These are phyloP conservation scores for Helicoverpa assulta DNA, from an alignment of 2,888 invertebrate species.

Conservation along the genomic window DNA sequence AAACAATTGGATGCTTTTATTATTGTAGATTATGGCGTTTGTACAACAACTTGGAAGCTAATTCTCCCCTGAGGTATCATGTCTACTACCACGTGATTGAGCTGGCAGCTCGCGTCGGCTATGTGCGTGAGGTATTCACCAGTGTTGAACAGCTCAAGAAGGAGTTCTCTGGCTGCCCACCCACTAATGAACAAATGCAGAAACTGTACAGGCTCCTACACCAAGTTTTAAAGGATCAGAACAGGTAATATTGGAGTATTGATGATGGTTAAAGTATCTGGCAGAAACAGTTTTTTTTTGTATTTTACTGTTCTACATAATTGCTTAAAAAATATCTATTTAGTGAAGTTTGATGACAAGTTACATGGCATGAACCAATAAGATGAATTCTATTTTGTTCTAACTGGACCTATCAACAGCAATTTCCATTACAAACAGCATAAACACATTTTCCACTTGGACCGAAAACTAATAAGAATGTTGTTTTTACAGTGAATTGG, in stretches of 20 bases:
- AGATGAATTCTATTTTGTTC: too few species aligned
- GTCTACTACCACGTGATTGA: conserved; percentile 98
- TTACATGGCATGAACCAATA: too few species aligned
- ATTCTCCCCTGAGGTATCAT: conserved; percentile 96
- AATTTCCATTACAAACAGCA: too few species aligned
- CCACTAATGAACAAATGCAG: conserved; percentile 97
- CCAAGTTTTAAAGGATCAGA: conserved; percentile 96
- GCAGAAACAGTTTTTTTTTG: too few species aligned
- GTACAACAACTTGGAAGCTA: conserved; percentile 96
- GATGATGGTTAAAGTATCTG: not conserved
- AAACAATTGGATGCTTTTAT: too few species aligned
- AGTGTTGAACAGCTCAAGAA: conserved; percentile 95
- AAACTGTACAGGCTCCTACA: conserved; percentile 96
- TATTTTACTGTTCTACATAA: too few species aligned
- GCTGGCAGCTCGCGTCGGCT: conserved; percentile 96
- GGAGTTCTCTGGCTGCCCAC: conserved; percentile 94
- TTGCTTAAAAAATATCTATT: too few species aligned
- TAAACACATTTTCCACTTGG: too few species aligned
- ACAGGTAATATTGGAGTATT: conserved; percentile 89
- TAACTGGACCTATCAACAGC: too few species aligned
- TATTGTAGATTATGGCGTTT: conserved; percentile 95
- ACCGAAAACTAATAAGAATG: not conserved
- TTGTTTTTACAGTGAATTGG: conserved; percentile 93
- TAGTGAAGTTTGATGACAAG: too few species aligned
- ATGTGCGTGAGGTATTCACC: conserved; percentile 95